Conservation (phyloP, 2,888 invertebrate genomes). For the Ophion costatus region DNA sequence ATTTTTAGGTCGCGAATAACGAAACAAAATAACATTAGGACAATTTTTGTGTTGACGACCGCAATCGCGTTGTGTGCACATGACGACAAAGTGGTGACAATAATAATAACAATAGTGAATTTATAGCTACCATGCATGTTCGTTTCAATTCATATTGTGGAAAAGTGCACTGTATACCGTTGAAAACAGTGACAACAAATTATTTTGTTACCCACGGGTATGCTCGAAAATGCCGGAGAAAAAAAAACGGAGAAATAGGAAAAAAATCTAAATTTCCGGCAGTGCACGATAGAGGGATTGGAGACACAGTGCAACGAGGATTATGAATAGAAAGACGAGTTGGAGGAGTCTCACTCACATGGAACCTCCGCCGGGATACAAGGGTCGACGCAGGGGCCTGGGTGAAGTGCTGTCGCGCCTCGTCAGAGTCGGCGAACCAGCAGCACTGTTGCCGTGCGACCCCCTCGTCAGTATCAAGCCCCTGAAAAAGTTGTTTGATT, state of each 20-base stretch:
- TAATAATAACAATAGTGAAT: constrained; percentile 4
- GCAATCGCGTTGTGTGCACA: not conserved
- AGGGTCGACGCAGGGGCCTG: constrained; percentile 80
- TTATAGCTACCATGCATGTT: not conserved
- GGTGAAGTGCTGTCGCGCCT: constrained; percentile 82
- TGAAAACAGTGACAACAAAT: not conserved
- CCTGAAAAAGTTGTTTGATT: constrained; percentile 65
- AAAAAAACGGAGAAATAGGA: not conserved
- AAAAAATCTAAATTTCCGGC: constrained; percentile 13
- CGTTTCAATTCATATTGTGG: not conserved
- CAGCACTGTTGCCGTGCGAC: constrained; percentile 76
- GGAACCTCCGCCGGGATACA: constrained; percentile 82
- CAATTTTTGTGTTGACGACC: not conserved
- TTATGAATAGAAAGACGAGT: constrained; percentile 78
- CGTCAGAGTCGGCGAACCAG: constrained; percentile 79
- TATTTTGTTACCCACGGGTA: not conserved
- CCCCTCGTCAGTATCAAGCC: constrained; percentile 81
- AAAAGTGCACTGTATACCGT: not conserved
- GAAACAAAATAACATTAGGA: not conserved
- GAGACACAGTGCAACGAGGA: constrained; percentile 78
- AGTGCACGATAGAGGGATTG: constrained; percentile 78
- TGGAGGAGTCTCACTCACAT: constrained; percentile 82
- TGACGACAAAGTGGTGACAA: not conserved
- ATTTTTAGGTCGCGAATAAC: not conserved
- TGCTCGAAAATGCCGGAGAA: not conserved